Conservation (phyloP, 2,113 vertebrate genomes). For the Calypte anna region DNA sequence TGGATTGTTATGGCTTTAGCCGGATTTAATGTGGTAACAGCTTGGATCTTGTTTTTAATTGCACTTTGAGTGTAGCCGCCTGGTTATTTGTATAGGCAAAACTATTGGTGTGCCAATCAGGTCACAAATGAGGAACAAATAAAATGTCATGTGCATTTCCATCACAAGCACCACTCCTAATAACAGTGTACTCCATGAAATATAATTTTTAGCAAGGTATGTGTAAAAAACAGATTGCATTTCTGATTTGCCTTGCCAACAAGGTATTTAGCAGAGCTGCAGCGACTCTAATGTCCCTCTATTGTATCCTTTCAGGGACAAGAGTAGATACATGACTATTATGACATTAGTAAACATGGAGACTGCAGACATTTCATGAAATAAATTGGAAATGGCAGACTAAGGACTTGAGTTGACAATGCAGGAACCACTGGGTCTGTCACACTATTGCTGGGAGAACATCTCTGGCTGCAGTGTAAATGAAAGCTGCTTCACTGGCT, state of each 20-base stretch:
- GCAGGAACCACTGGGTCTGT: background rate
- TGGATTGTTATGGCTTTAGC: background rate
- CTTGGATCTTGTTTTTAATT: background rate
- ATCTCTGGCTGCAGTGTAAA: background rate
- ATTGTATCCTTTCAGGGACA: background rate
- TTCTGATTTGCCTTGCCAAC: background rate
- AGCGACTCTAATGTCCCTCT: background rate
- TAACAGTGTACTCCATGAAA: background rate
- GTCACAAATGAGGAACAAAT: background rate
- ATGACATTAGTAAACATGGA: background rate
- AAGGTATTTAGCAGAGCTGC: background rate
- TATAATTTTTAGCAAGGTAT: background rate
- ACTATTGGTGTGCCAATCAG: background rate
- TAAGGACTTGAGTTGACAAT: background rate
- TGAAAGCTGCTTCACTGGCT: fast-evolving
- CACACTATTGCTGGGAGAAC: background rate
- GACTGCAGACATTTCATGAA: background rate
- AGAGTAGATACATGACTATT: background rate
- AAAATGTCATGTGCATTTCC: background rate
- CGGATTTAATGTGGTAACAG: background rate
- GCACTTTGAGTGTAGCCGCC: background rate
- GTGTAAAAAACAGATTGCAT: background rate
- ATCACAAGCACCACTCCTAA: background rate
- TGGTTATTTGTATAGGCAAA: background rate
- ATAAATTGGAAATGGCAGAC: slow-evolving; percentile 5